phyloP scores from a whole-genome alignment of 2,797 vertebrate genomes.

The Poecilia velifera region DNA sequence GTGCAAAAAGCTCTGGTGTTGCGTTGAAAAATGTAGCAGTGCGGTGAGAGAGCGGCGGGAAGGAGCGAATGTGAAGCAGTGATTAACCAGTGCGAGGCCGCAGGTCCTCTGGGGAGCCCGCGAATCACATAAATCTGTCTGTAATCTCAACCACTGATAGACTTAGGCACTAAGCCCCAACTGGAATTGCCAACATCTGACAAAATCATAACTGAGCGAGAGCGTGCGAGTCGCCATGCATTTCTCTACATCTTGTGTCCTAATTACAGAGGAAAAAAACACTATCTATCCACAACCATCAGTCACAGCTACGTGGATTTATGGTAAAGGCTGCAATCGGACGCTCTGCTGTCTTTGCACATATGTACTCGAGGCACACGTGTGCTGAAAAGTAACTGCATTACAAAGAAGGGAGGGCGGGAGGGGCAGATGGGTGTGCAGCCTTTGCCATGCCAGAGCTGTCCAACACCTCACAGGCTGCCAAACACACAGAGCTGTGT shows the following conservation, averaged over 20 bases:
- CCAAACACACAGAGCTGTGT: slow-evolving; percentile 67
- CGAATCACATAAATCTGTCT: slow-evolving; percentile 81
- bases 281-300: slow-evolving; percentile 47
- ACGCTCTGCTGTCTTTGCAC: slow-evolving; percentile 51
- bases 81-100: slow-evolving; percentile 75
- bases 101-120: slow-evolving; percentile 67
- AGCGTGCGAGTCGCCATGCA: slow-evolving; percentile 40
- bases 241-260: slow-evolving; percentile 48
- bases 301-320: slow-evolving; percentile 56
- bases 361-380: slow-evolving; percentile 42
- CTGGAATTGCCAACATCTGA: slow-evolving; percentile 80
- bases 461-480: slow-evolving; percentile 66
- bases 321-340: slow-evolving; percentile 35
- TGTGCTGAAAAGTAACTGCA: slow-evolving; percentile 66
- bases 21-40: slow-evolving; percentile 36
- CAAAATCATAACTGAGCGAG: slow-evolving; percentile 69
- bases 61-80: slow-evolving; percentile 71
- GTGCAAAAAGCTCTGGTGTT: slow-evolving; percentile 42
- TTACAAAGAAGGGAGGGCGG: slow-evolving; percentile 50
- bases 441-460: slow-evolving; percentile 72
- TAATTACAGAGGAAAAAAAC: slow-evolving; percentile 60
- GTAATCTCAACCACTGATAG: slow-evolving; percentile 82
- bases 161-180: slow-evolving; percentile 73
- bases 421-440: slow-evolving; percentile 76
- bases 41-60: slow-evolving; percentile 48